Conservation (phyloP, 2,113 vertebrate genomes). For the Tragulus kanchil region DNA sequence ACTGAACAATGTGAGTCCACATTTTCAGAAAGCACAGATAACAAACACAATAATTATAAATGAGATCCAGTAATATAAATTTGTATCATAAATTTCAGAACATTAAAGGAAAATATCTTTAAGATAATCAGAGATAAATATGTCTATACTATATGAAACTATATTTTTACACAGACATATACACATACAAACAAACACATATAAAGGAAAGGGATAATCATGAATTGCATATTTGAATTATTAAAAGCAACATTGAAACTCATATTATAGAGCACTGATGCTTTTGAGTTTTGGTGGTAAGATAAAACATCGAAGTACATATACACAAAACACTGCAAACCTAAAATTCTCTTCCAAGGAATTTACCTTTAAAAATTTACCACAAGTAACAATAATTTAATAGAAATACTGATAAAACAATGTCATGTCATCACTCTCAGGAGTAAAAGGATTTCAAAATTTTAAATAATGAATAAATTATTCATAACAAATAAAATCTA, state of each 20-base stretch:
- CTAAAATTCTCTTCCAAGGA: neutral
- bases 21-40: neutral
- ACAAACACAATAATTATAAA: neutral
- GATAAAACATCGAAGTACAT: neutral
- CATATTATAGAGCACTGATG: neutral
- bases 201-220: neutral
- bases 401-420: neutral
- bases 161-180: neutral
- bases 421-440: neutral
- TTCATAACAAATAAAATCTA: neutral
- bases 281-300: neutral
- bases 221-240: neutral
- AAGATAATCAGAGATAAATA: neutral
- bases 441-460: neutral
- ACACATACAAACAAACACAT: neutral
- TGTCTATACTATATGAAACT: neutral
- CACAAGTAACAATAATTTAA: neutral
- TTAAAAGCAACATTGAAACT: neutral
- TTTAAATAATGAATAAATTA: no score
- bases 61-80: neutral
- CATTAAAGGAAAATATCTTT: neutral
- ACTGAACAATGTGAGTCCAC: neutral
- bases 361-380: neutral
- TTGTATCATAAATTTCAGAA: neutral
- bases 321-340: neutral